A percentile compares a stretch with the other conserved stretches of the same genome.
These are phyloP conservation scores for Pachyrhynchus sulphureomaculatus DNA, from an alignment of 1,140 invertebrate genomes.

Conservation along the genomic window DNA sequence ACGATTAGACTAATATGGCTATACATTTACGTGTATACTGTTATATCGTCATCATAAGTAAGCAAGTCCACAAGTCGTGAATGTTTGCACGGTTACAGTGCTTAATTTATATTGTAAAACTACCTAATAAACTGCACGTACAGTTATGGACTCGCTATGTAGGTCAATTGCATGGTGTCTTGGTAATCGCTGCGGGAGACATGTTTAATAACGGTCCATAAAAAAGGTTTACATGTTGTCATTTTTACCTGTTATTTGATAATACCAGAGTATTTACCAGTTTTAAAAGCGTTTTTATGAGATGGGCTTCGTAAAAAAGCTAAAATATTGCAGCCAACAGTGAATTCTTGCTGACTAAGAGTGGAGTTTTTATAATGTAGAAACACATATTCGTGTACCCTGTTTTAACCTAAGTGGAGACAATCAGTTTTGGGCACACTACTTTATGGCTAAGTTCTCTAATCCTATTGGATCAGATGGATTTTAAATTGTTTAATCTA, in stretches of 20 bases:
- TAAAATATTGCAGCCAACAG: no score
- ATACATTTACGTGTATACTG: neutral
- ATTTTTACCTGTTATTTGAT: neutral
- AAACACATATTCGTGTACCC: no score
- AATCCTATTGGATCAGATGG: no score
- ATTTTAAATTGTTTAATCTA: no score
- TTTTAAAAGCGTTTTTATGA: no score
- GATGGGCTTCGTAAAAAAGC: no score
- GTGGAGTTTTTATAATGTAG: no score
- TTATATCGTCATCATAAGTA: neutral
- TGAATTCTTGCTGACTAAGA: no score
- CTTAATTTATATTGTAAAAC: slow-evolving; percentile 21
- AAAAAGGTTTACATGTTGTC: neutral
- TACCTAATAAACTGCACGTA: slow-evolving; percentile 9
- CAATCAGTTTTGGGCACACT: no score
- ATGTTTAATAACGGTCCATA: neutral
- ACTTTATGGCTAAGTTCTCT: no score
- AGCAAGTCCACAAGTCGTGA: neutral
- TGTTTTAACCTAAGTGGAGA: no score
- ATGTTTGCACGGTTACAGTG: slow-evolving; percentile 15
- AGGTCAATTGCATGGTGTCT: slow-evolving; percentile 22
- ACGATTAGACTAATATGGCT: no score
- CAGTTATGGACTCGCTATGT: slow-evolving; percentile 20
- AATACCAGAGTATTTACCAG: neutral
- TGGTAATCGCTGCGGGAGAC: slow-evolving; percentile 1